phyloP scores from a whole-genome alignment of 2,888 invertebrate species.

The Andricus quercusramuli region DNA sequence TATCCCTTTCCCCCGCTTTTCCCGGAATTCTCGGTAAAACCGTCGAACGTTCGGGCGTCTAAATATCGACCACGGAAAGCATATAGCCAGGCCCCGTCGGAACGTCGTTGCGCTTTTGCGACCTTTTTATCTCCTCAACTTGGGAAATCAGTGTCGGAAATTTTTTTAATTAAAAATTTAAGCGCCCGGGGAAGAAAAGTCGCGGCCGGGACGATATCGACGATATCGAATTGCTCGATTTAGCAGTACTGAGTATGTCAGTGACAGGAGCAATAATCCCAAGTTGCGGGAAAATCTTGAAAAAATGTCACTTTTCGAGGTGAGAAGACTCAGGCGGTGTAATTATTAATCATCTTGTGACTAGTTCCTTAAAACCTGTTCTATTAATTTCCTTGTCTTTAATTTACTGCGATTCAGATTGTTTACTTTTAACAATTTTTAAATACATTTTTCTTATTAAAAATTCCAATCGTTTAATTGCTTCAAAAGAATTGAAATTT shows the following conservation, averaged over 20 bases:
- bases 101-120: slow-evolving; percentile 51
- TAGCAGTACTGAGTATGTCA: background rate
- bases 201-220: background rate
- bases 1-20: background rate
- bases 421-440: too few species aligned
- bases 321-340: background rate
- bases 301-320: slow-evolving; percentile 7
- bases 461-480: background rate
- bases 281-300: background rate
- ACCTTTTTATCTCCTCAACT: slow-evolving; percentile 62
- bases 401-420: background rate
- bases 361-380: background rate
- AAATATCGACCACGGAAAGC: background rate
- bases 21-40: background rate
- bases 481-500: background rate
- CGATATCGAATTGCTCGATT: background rate
- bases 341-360: background rate
- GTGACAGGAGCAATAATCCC: background rate
- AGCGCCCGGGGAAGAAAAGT: background rate
- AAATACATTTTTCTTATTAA: too few species aligned
- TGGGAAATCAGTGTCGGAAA: slow-evolving; percentile 59
- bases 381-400: background rate
- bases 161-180: slow-evolving; percentile 29
- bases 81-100: slow-evolving; percentile 32
- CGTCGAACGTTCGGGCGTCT: too few species aligned